A percentile compares a stretch with the other conserved stretches of the same genome.
Conservation (phyloP, 1,140 invertebrate genomes). For the Aphidius gifuensis region DNA sequence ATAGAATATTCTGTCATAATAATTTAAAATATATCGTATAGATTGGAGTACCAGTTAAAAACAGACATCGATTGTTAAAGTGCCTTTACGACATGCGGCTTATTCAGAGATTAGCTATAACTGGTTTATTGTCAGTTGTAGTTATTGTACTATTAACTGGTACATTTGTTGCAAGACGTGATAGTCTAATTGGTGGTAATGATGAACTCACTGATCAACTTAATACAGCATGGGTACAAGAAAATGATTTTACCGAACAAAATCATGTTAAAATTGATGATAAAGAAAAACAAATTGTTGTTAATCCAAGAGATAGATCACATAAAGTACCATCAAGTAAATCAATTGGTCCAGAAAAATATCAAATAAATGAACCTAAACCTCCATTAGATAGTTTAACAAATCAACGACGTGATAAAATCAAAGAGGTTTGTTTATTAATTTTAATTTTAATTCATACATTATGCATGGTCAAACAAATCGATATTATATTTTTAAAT, state of each 20-base stretch:
- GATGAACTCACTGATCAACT: slow-evolving; percentile 43
- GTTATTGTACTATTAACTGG: slow-evolving; percentile 48
- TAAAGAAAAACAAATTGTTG: slow-evolving; percentile 38
- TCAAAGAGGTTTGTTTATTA: slow-evolving; percentile 67
- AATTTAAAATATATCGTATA: slow-evolving; percentile 39
- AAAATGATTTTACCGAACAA: slow-evolving; percentile 40
- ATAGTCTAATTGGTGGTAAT: slow-evolving; percentile 38
- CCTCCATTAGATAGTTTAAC: slow-evolving; percentile 54
- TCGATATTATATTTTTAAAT: too few relatives aligned
- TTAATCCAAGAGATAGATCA: slow-evolving; percentile 42
- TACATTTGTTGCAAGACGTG: slow-evolving; percentile 44
- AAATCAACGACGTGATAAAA: slow-evolving; percentile 66
- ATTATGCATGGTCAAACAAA: neutral
- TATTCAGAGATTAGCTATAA: slow-evolving; percentile 49
- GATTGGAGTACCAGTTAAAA: slow-evolving; percentile 32
- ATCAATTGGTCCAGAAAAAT: slow-evolving; percentile 50
- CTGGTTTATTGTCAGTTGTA: slow-evolving; percentile 49
- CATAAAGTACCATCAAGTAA: slow-evolving; percentile 51
- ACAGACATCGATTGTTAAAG: slow-evolving; percentile 24
- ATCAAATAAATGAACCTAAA: slow-evolving; percentile 61
- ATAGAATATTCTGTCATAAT: slow-evolving; percentile 21
- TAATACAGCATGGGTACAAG: slow-evolving; percentile 47
- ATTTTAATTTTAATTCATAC: neutral
- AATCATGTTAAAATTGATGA: slow-evolving; percentile 25
- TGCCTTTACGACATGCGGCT: slow-evolving; percentile 44